Conservation (phyloP, 2,797 vertebrate species). For the Tokudaia tokunoshimensis region DNA sequence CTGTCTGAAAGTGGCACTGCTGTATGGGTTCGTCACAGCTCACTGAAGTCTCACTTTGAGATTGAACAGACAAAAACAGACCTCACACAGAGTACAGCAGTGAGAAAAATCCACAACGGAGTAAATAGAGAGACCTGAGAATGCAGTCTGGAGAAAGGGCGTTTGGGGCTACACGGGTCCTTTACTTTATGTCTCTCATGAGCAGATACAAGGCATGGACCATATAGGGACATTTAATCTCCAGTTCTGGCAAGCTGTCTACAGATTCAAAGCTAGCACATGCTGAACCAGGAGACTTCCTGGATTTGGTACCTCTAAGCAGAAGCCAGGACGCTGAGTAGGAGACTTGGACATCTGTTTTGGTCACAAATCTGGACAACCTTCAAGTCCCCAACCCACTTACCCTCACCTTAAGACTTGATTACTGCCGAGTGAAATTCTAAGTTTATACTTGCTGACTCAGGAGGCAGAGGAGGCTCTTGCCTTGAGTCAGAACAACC, state of each 20-base stretch:
- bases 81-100: background rate
- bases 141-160: background rate
- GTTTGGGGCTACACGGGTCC: background rate
- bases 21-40: background rate
- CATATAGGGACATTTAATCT: background rate
- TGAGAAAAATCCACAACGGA: background rate
- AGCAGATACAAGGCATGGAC: background rate
- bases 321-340: background rate
- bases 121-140: background rate
- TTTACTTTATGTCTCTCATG: background rate
- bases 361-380: constrained; percentile 13
- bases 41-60: background rate
- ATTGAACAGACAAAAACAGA: background rate
- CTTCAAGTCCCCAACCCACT: constrained; percentile 5
- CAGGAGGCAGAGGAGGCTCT: constrained; percentile 58
- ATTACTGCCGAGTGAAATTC: constrained; percentile 58
- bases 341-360: background rate
- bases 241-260: background rate
- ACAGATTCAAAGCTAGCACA: background rate
- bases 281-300: background rate
- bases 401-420: constrained; percentile 25
- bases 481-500: constrained; percentile 58
- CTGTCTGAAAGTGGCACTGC: background rate
- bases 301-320: background rate
- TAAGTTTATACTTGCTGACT: constrained; percentile 65